Evolutionary conservation across 2,113 vertebrate species (phyloP), one percentile per base, ranked within the genome.

Genomic region (Lamprologus tigripictilis): DNA sequence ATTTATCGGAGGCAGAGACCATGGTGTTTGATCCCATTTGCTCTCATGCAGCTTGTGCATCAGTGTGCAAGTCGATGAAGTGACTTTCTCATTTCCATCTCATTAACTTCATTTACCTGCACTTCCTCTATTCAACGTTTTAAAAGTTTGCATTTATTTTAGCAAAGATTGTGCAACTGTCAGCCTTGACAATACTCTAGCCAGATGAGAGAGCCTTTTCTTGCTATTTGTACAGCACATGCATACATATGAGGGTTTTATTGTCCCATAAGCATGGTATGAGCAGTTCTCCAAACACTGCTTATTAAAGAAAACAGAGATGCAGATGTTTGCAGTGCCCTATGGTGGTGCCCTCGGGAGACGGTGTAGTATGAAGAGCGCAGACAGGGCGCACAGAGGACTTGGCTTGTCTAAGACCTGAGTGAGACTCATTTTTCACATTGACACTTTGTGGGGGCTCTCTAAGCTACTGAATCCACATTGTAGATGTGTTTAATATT

Each of bases 251-350:
- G 83, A 58, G 68, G 86, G 82, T 89, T 94, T 91, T 88, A 92
- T 93, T 92, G 92, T 89, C 78, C 83, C 84, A 86, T 84, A 86
- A 85, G 83, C 88, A 90, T 92, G 19, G 19, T 68, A 26, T 85
- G 71, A 92, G 85, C 81, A 23, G n/a, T 84, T 95, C 92, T 94
- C 85, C 91, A 96, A 95, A 95, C 94, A 95, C 54, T 90, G 81
- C 90, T 95, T 96, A 96, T 96, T 95, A 96, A 96, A 96, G 94
- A 96, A 94, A 96, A 96, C 93, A 95, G 83, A 86, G 10, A 54
- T 90, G 91, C 94, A 84, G 61, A 66, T 95, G 95, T 96, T 95
- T 96, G 92, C 83, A 90, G 93, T 89, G 92, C 93, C 93, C 88
- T 94, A 37, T 84, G 90, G 53, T 51, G 91, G 83, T 80, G 89